Percentiles rank a stretch among this genome's conserved stretches.
Conservation (phyloP, 2,797 vertebrate species). For the Malurus splendens region DNA sequence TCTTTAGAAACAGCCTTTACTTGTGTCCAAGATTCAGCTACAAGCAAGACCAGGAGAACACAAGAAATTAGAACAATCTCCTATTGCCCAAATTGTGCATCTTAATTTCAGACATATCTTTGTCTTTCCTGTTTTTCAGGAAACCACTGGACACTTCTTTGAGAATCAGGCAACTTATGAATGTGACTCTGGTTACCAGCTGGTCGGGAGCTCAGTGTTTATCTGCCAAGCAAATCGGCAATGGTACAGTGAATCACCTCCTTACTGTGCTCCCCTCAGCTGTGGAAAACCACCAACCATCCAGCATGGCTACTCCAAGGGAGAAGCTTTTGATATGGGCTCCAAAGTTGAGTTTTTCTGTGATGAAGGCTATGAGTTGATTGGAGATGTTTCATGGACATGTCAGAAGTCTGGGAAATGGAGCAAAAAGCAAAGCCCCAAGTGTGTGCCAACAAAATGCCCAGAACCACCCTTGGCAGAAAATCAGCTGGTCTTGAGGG, state of each 20-base stretch:
- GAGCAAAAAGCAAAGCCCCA: slow-evolving; percentile 80
- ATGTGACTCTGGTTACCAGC: slow-evolving; percentile 84
- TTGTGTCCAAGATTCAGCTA: background rate
- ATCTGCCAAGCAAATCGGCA: slow-evolving; percentile 91
- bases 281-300: slow-evolving; percentile 85
- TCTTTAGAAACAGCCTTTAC: background rate
- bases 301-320: slow-evolving; percentile 77
- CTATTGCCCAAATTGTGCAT: background rate
- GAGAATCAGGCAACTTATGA: slow-evolving; percentile 81
- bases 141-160: slow-evolving; percentile 77
- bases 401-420: slow-evolving; percentile 90
- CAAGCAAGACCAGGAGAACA: background rate
- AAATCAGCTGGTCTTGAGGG: slow-evolving; percentile 86
- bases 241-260: slow-evolving; percentile 84
- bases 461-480: slow-evolving; percentile 87
- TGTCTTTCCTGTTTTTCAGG: slow-evolving; percentile 62
- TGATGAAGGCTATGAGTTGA: slow-evolving; percentile 88
- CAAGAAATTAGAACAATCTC: background rate
- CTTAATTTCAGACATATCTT: background rate
- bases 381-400: slow-evolving; percentile 85
- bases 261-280: slow-evolving; percentile 83
- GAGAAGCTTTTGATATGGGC: slow-evolving; percentile 84
- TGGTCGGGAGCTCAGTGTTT: slow-evolving; percentile 79
- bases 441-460: slow-evolving; percentile 87
- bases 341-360: slow-evolving; percentile 87